A percentile compares a stretch with the other conserved stretches of the same genome.
Conservation (phyloP, 2,888 invertebrate species). For the Eupelmus urozonus region DNA sequence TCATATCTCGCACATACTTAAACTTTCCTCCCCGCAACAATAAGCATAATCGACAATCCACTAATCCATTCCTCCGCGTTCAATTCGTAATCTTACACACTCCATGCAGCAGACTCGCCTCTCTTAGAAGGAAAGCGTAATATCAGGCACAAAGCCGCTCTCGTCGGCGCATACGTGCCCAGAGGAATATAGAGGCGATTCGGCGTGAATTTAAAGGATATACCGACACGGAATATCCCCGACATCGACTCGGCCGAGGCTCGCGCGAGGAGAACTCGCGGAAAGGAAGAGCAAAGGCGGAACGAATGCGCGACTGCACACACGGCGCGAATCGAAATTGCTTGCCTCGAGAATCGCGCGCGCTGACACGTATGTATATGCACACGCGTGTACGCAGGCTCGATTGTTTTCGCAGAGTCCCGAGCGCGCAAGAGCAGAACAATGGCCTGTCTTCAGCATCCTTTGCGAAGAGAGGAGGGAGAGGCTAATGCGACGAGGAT, state of each 20-base stretch:
- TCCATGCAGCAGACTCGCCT: no score
- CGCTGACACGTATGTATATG: slow-evolving; percentile 47
- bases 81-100: no score
- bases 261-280: not conserved
- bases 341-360: not conserved
- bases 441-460: slow-evolving; percentile 11
- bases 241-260: not conserved
- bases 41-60: no score
- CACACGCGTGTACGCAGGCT: not conserved
- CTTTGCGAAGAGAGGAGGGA: no score
- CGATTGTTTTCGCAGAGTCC: slow-evolving; percentile 44
- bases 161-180: not conserved
- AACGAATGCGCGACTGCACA: slow-evolving; percentile 7
- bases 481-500: slow-evolving; percentile 50
- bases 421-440: slow-evolving; percentile 19
- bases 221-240: slow-evolving; percentile 2
- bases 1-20: no score
- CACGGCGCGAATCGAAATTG: slow-evolving; percentile 5
- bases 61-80: no score
- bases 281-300: not conserved
- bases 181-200: not conserved
- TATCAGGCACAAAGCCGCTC: no score
- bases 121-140: no score
- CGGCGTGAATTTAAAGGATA: slow-evolving; percentile 48
- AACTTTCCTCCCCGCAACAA: no score